Percentiles rank a stretch among this genome's conserved stretches.
phyloP scores from a whole-genome alignment of 2,888 invertebrate species.

The Notodonta ziczac region DNA sequence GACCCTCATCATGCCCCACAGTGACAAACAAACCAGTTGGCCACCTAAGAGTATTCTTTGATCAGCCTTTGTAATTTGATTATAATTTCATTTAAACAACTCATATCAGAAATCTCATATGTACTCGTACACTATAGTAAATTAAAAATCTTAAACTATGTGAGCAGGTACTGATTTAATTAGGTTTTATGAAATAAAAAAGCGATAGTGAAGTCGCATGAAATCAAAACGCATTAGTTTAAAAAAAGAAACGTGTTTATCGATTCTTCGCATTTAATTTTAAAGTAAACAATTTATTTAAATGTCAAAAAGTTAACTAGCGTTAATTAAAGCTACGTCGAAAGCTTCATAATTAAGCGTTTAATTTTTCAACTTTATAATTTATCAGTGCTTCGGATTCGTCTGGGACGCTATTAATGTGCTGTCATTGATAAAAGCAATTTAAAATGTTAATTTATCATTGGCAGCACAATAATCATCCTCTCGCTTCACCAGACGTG shows the following conservation, averaged over 20 bases:
- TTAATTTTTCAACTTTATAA: conserved; percentile 34
- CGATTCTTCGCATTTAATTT: not conserved
- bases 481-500: conserved; percentile 66
- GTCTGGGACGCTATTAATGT: conserved; percentile 71
- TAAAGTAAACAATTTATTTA: not conserved
- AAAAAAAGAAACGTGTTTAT: not conserved
- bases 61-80: conserved; percentile 44
- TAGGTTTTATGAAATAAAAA: conserved; percentile 14
- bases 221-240: conserved; percentile 18
- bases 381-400: conserved; percentile 76
- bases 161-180: too few relatives aligned
- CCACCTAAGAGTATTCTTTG: conserved; percentile 45
- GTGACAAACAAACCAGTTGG: conserved; percentile 45
- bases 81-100: conserved; percentile 36
- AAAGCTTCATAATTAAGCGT: conserved; percentile 40
- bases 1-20: conserved; percentile 57
- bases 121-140: not conserved
- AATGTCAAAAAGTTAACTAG: conserved; percentile 14
- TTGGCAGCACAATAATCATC: conserved; percentile 66
- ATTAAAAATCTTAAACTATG: too few relatives aligned
- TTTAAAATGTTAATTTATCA: conserved; percentile 54
- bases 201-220: conserved; percentile 31
- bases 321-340: conserved; percentile 32
- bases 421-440: conserved; percentile 61
- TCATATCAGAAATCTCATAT: conserved; percentile 6